Evolutionary conservation across 2,113 vertebrate species (phyloP), one percentile per base, ranked within the genome.

Genomic region (Casuarius casuarius): DNA sequence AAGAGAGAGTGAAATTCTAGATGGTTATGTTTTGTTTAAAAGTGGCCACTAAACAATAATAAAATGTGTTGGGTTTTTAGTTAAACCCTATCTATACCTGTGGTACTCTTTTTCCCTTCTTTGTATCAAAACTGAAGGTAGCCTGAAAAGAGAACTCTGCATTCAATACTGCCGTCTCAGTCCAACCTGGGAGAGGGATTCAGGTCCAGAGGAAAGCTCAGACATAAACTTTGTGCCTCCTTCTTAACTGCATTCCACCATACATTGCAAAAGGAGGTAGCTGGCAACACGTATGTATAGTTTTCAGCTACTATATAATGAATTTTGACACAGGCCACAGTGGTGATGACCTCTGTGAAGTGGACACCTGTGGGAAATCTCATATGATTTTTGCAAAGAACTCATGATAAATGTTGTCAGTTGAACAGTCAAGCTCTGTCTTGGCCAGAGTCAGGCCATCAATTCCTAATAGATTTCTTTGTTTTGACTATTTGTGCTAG

Each of bases 281-380:
- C 84, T 95, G 91, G 94, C 92, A 95, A 91, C 51, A 88, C 0
- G 0, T 70, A 85, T 48, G 67, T 91, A 74, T 7, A 77, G 59
- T 90, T 91, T 95, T 95, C 94, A 88, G 75, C 82, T 94, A 40
- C 86, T 93, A n/a, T 54, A 52, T 96, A 95, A 95, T 97, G 89
- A 81, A 85, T 94, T 96, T 91, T 94, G 96, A 96, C 91, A 91
- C 92, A 95, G 85, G 89, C 93, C 91, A 94, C 89, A 40, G 65
- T 49, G 72, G 75, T 92, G 94, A 94, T 86, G 93, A 95, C 94
- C 95, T 96, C n/a, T 83, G 87, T 0, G 38, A 97, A 96, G 93
- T 95, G 93, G 96, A 97, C 95, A 95, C 91, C 95, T 97, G 95
- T 95, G 93, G 23, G 82, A 97, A 95, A 94, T 91, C 95, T 97